phyloP scores from a whole-genome alignment of 2,113 vertebrate species.

The Electrona antarctica region DNA sequence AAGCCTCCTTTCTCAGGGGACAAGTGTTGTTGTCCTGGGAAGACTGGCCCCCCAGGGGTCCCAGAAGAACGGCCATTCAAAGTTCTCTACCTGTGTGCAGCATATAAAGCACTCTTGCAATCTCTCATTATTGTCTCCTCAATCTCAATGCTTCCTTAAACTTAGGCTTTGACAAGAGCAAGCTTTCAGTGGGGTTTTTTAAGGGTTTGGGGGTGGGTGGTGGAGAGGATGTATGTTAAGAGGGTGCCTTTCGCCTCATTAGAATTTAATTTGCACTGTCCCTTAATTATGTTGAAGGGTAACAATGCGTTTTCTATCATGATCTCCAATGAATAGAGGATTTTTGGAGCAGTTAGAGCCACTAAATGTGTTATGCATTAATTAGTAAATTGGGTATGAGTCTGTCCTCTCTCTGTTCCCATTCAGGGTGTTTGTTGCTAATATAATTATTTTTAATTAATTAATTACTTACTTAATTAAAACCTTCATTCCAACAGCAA shows the following conservation, averaged over 20 bases:
- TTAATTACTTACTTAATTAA: constrained; percentile 97
- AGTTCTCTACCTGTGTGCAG: constrained; percentile 90
- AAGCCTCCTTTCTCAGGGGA: constrained; percentile 81
- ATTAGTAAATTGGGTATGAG: constrained; percentile 96
- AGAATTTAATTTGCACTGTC: constrained; percentile 90
- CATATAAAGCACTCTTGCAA: constrained; percentile 86
- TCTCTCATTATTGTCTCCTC: constrained; percentile 90
- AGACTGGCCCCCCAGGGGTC: constrained; percentile 91
- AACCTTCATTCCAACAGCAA: constrained; percentile 88
- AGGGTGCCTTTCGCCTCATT: constrained; percentile 90
- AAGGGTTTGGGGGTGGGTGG: constrained; percentile 20
- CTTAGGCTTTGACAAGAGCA: constrained; percentile 84
- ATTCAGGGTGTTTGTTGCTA: constrained; percentile 56
- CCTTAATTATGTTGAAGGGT: constrained; percentile 89
- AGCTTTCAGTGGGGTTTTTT: constrained; percentile 77
- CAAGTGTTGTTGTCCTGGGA: constrained; percentile 89
- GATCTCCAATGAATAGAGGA: constrained; percentile 80
- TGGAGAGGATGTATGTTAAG: constrained; percentile 80
- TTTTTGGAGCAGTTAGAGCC: constrained; percentile 88
- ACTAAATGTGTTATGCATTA: constrained; percentile 92
- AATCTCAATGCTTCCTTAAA: constrained; percentile 86
- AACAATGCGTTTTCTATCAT: constrained; percentile 89
- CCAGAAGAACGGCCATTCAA: constrained; percentile 90
- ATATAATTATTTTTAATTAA: constrained; percentile 84
- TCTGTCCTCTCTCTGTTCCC: constrained; percentile 82